Evolutionary conservation across 2,888 invertebrate species (phyloP).

Genomic region (Troides aeacus): DNA sequence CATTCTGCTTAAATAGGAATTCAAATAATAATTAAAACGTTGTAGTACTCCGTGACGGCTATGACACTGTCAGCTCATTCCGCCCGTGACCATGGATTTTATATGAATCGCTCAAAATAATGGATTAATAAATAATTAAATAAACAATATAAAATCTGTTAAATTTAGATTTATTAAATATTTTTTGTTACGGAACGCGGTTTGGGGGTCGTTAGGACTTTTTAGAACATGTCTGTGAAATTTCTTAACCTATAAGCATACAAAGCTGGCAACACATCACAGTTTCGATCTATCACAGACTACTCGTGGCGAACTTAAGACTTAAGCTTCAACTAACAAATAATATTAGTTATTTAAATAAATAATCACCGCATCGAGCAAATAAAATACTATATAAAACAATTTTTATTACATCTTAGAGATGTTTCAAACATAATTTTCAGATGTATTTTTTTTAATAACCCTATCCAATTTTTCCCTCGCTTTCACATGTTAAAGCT

Average conservation of each 20-base stretch:
- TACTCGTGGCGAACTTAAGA: slow-evolving; percentile 27
- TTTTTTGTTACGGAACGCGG: too few species aligned
- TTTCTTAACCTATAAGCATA: slow-evolving; percentile 31
- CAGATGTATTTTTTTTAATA: neutral
- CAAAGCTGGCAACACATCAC: slow-evolving; percentile 50
- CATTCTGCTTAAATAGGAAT: too few species aligned
- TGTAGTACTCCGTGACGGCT: too few species aligned
- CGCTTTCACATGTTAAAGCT: too few species aligned
- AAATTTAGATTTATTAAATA: too few species aligned
- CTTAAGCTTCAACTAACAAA: neutral
- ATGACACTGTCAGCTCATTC: too few species aligned
- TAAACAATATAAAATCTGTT: too few species aligned
- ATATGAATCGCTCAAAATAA: too few species aligned
- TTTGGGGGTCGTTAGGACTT: neutral
- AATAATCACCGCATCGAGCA: neutral
- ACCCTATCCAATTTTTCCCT: too few species aligned
- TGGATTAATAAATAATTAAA: too few species aligned
- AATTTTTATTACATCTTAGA: neutral
- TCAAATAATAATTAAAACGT: too few species aligned
- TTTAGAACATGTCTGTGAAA: neutral
- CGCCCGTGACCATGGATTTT: too few species aligned
- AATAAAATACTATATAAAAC: neutral
- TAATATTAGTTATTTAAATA: neutral
- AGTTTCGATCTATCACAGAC: slow-evolving; percentile 64
- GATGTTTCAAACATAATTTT: neutral